Percentiles rank a stretch among this genome's conserved stretches.
Conservation (phyloP, 2,113 vertebrate species). For the Scolopax mira region DNA sequence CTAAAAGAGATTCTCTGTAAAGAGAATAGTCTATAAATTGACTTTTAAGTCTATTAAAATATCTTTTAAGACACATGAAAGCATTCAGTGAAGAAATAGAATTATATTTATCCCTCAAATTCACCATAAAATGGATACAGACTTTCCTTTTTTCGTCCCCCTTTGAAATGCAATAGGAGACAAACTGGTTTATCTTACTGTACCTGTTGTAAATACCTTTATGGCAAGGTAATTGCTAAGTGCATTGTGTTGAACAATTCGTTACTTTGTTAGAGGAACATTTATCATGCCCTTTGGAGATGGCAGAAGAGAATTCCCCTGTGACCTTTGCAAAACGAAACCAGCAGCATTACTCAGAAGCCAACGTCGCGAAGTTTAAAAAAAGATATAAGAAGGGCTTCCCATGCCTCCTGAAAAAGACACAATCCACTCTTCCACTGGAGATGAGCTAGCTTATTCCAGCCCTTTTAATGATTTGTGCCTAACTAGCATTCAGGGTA, state of each 20-base stretch:
- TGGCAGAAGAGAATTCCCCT: conserved; percentile 11
- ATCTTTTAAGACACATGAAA: background rate
- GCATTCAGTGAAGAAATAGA: background rate
- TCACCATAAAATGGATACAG: background rate
- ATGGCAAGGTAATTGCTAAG: conserved; percentile 33
- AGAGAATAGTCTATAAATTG: background rate
- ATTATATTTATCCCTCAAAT: conserved; percentile 9
- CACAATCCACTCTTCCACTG: background rate
- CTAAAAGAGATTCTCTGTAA: background rate
- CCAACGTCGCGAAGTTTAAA: conserved; percentile 8
- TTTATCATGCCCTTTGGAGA: conserved; percentile 28
- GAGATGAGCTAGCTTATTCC: background rate
- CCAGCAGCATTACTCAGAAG: background rate
- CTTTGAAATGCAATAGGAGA: background rate
- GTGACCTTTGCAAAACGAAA: conserved; percentile 46
- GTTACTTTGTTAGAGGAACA: background rate
- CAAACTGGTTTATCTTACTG: conserved; percentile 32
- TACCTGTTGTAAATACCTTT: conserved; percentile 29
- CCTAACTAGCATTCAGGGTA: background rate
- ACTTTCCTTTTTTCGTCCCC: background rate
- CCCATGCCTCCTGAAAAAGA: conserved; percentile 39
- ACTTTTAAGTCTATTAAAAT: background rate
- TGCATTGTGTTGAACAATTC: background rate
- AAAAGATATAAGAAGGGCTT: conserved; percentile 11
- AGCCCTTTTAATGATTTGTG: conserved; percentile 20